Evolutionary conservation across 2,797 vertebrate species (phyloP).

Genomic region (Sciurus vulgaris): DNA sequence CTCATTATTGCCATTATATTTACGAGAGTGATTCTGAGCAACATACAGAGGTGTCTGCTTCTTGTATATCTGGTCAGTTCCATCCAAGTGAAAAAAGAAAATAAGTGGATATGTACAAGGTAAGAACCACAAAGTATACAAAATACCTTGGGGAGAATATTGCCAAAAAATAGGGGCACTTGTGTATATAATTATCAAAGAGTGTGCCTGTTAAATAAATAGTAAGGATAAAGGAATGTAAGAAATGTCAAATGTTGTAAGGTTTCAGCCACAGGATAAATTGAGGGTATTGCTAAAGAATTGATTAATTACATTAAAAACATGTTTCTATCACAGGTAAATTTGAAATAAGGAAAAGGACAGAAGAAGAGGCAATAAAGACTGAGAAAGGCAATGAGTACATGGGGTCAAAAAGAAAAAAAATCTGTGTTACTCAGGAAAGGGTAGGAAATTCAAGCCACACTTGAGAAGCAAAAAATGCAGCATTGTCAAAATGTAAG

Average conservation of each 20-base stretch:
- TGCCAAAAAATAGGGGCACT: too few relatives aligned
- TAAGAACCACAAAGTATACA: not conserved
- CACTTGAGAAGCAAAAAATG: too few relatives aligned
- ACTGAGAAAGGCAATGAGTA: not conserved
- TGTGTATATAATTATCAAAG: too few relatives aligned
- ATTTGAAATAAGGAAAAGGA: not conserved
- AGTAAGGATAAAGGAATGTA: too few relatives aligned
- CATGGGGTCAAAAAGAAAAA: too few relatives aligned
- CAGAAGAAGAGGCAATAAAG: too few relatives aligned
- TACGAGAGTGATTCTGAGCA: constrained; percentile 71
- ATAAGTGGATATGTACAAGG: not conserved
- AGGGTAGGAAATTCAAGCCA: not conserved
- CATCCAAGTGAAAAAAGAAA: too few relatives aligned
- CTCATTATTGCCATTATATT: too few relatives aligned
- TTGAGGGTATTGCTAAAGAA: not conserved
- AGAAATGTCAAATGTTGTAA: not conserved
- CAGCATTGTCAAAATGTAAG: too few relatives aligned
- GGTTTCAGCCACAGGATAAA: not conserved
- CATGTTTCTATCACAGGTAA: not conserved
- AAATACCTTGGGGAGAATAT: too few relatives aligned
- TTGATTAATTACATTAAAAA: not conserved
- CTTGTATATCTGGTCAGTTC: not conserved
- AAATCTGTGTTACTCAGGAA: not conserved
- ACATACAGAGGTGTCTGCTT: constrained; percentile 68
- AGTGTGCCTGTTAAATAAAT: too few relatives aligned